A percentile compares a stretch with the other conserved stretches of the same genome.
phyloP scores from a whole-genome alignment of 1,140 invertebrate genomes.

The Penaeus indicus region DNA sequence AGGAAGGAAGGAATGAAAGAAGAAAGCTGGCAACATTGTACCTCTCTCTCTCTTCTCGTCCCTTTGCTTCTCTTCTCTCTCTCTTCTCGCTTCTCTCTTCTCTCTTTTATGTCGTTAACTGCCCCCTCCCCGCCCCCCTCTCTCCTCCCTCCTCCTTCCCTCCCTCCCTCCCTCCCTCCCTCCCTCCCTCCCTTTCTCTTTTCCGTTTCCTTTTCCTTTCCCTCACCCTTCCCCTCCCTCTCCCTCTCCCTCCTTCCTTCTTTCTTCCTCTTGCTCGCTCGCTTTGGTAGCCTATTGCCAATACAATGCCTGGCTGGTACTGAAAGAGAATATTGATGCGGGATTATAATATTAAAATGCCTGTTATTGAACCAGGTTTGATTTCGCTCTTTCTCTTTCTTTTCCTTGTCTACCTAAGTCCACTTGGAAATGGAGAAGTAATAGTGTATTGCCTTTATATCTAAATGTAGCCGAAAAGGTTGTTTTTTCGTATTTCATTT shows the following conservation, averaged over 20 bases:
- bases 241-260: not conserved
- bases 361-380: too few relatives aligned
- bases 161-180: too few relatives aligned
- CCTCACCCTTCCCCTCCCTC: not conserved
- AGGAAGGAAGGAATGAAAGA: not conserved
- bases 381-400: constrained; percentile 32
- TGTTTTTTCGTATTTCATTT: too few relatives aligned
- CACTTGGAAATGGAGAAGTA: too few relatives aligned
- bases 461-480: too few relatives aligned
- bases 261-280: not conserved
- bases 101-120: not conserved
- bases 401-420: too few relatives aligned
- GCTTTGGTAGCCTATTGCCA: not conserved
- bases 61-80: not conserved
- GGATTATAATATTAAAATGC: not conserved
- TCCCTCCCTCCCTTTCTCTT: not conserved
- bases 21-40: not conserved
- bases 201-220: not conserved
- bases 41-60: not conserved
- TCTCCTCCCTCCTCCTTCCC: not conserved
- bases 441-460: too few relatives aligned
- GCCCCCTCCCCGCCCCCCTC: not conserved
- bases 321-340: not conserved
- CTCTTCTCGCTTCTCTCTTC: not conserved
- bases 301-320: constrained; percentile 5